phyloP scores from a whole-genome alignment of 2,797 vertebrate genomes.

The Eidolon dupreanum region DNA sequence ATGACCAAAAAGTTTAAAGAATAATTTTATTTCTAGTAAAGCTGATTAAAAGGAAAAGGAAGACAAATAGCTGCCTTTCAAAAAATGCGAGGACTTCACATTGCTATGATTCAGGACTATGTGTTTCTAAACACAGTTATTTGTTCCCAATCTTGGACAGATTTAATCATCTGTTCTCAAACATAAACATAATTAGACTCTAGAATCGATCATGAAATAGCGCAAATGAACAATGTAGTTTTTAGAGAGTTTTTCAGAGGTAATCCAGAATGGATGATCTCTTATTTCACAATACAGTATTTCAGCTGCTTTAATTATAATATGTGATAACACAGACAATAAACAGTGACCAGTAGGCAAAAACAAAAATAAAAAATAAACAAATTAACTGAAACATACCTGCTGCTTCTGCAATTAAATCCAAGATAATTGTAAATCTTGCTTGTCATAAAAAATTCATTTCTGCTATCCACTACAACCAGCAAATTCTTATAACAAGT shows the following conservation, averaged over 20 bases:
- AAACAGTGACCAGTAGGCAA: not conserved
- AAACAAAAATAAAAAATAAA: constrained; percentile 37
- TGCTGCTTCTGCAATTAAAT: not conserved
- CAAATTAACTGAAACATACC: not conserved
- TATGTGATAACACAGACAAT: not conserved
- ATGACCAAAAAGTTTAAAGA: constrained; percentile 8
- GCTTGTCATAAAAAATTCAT: constrained; percentile 22
- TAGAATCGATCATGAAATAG: not conserved
- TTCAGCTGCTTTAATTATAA: constrained; percentile 28
- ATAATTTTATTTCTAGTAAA: not conserved
- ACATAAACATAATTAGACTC: not conserved
- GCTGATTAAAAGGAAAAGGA: not conserved
- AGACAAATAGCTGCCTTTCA: not conserved
- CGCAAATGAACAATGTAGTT: not conserved
- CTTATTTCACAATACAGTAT: not conserved
- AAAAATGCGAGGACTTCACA: not conserved
- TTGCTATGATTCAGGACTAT: not conserved
- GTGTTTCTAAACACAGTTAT: not conserved
- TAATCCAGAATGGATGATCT: not conserved
- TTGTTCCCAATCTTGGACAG: not conserved
- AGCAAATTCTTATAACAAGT: constrained; percentile 57
- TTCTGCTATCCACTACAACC: not conserved
- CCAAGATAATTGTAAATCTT: not conserved
- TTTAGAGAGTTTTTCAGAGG: not conserved
- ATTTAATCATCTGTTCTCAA: not conserved